Conservation (phyloP, 2,797 vertebrate species). For the Pseudochirops corinnae region DNA sequence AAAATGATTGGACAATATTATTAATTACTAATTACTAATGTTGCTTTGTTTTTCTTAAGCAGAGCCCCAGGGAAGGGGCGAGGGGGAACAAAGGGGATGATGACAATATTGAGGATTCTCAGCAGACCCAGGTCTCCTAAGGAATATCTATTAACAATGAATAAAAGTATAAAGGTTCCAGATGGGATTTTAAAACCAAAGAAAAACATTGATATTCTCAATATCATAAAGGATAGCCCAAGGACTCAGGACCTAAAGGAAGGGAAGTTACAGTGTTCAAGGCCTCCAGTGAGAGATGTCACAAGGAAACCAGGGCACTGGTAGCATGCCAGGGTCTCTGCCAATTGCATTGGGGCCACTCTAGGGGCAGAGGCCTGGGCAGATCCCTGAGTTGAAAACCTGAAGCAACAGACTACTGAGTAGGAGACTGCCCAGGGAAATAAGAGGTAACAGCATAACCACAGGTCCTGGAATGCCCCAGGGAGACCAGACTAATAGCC, state of each 20-base stretch:
- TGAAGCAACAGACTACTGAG: neutral
- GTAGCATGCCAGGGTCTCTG: neutral
- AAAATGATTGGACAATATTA: neutral
- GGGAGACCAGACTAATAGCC: neutral
- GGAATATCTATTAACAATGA: neutral
- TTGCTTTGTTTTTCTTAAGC: neutral
- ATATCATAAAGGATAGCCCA: neutral
- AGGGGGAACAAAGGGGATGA: neutral
- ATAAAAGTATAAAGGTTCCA: no score
- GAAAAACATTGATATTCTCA: neutral
- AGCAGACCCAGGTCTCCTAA: neutral
- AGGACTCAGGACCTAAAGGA: neutral
- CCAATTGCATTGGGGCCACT: neutral
- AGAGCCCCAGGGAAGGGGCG: neutral
- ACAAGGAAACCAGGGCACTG: neutral
- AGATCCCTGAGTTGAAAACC: neutral
- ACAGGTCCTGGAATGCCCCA: neutral
- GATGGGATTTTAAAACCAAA: conserved; percentile 2
- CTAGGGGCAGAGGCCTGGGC: neutral
- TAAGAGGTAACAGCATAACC: neutral
- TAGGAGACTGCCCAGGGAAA: neutral
- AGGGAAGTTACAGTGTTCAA: neutral
- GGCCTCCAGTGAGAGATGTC: neutral
- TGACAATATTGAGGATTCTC: neutral
- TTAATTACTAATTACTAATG: no score